A percentile compares a stretch with the other conserved stretches of the same genome.
Conservation (phyloP, 2,888 invertebrate genomes). For the Tenodera sinensis region DNA sequence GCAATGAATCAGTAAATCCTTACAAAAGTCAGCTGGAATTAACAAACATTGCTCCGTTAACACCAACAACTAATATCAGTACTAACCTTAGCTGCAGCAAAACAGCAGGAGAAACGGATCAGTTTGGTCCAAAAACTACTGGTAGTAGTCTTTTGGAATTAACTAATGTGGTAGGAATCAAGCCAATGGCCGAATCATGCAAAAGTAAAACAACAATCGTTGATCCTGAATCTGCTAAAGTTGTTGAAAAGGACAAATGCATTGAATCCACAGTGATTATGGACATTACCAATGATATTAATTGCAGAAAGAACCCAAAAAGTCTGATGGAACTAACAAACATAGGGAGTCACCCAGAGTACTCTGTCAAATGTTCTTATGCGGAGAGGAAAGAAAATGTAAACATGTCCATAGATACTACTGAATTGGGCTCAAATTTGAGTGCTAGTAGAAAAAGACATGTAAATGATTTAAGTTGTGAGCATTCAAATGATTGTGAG, state of each 20-base stretch:
- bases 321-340: neutral
- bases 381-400: neutral
- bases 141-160: neutral
- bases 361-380: neutral
- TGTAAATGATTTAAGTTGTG: neutral
- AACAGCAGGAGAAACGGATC: neutral
- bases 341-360: neutral
- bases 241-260: no score
- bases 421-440: neutral
- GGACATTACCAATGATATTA: neutral
- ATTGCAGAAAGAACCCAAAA: neutral
- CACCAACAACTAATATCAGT: no score
- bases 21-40: no score
- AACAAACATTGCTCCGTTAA: no score
- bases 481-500: neutral
- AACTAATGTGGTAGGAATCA: neutral
- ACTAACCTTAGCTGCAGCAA: no score
- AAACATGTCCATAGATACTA: neutral
- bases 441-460: neutral
- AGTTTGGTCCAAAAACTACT: neutral
- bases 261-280: neutral
- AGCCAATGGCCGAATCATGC: neutral
- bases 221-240: no score
- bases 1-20: no score
- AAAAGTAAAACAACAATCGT: neutral